Base-by-base conservation (phyloP, 2,113 vertebrate genomes). In the Thinocorus orbignyianus region DNA sequence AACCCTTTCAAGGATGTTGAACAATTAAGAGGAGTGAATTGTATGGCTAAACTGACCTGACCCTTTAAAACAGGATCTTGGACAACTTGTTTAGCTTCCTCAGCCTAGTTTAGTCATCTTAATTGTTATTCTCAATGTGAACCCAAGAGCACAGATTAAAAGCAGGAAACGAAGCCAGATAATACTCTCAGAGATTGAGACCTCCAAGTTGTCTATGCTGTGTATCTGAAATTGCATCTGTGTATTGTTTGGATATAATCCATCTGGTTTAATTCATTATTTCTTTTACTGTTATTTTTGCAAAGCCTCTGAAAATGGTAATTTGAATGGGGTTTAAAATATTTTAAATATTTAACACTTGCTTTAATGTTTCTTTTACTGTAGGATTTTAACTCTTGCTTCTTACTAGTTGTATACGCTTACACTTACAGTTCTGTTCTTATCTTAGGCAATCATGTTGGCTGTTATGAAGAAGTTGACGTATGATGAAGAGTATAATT, bases 401-500 rank as follows among this genome's bases (percentile, higher is more conserved):
- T 77, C 39, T 60, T 79, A 13, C 33, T 15, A n/a, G 15, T 85
- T 93, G 33, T 51, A 37, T 91, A 55, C 42, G 74, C 76, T 39
- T 82, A 0, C 9, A 6, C 87, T 96, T 73, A 90, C 18, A 55
- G 25, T 92, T 92, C 25, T 93, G 41, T 86, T 83, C 91, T 89
- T 83, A 9, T 93, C 83, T 26, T 97, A 99, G 99, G 99, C 99
- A 57, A 97, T 99, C 97, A 99, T 99, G 99, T 98, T 99, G 85
- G 99, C 99, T 9, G 98, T 99, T 92, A 99, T 99, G 98, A 99
- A 99, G 98, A 99, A 99, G 89, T 97, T 99, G 94, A 99, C 99
- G 2, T 99, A 99, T 4, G 99, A 99, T 93, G 99, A 99, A 91
- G 99, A 99, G 96, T 99, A 99, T 97, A 99, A 99, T 96, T 99